These are phyloP conservation scores for Phallusia fumigata DNA, from an alignment of 23 tunicate species.

Conservation along the genomic window DNA sequence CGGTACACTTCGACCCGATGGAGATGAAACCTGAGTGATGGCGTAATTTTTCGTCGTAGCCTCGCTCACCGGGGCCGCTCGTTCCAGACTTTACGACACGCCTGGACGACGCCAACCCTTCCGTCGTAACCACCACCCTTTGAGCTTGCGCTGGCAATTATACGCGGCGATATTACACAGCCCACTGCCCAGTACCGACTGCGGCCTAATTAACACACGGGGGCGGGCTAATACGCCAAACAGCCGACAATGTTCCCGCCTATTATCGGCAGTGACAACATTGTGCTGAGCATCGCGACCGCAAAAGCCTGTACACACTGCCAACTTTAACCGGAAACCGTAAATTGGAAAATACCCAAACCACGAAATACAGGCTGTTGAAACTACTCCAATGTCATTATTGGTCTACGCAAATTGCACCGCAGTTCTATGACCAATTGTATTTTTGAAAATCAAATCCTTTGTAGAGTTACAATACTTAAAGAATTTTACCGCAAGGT, in stretches of 20 bases:
- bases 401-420: too few species aligned
- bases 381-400: too few species aligned
- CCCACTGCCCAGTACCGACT: not conserved
- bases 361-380: not conserved
- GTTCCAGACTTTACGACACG: conserved; percentile 1
- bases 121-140: conserved; percentile 5
- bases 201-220: conserved; percentile 4
- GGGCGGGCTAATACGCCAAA: conserved; percentile 17
- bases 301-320: not conserved
- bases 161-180: not conserved
- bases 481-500: too few species aligned
- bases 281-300: not conserved
- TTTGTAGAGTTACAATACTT: too few species aligned
- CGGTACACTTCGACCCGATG: conserved; percentile 14
- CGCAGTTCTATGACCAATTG: too few species aligned
- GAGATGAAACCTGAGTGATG: conserved; percentile 1
- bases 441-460: too few species aligned
- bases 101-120: conserved; percentile 5
- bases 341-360: not conserved
- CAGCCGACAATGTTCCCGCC: conserved; percentile 4
- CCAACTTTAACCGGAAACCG: not conserved
- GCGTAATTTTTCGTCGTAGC: not conserved
- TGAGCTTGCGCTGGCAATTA: not conserved
- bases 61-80: not conserved
- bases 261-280: not conserved